Evolutionary conservation across 2,797 vertebrate species (phyloP), one percentile per base, ranked within the genome.

Genomic region (Darevskia nairensis): DNA sequence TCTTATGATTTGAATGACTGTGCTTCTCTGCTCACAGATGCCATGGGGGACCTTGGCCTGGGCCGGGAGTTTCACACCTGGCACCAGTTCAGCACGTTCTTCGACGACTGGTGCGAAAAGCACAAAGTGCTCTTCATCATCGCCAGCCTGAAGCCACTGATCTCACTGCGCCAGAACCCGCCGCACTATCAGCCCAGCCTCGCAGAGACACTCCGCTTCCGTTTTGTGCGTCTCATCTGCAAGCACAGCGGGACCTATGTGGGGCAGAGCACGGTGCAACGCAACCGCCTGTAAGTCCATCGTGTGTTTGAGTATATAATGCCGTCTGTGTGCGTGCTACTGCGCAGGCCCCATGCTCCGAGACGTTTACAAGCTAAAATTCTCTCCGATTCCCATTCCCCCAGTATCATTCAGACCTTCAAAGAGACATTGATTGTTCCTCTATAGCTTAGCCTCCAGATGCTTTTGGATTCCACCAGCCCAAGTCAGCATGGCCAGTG

Each of bases 61-160:
- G 91, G 91, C 59, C 88, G 39, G 76, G 88, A 92, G 69, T 91
- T 92, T 32, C 87, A 89, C 29, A 91, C 88, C 2, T 91, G 91
- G 91, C 89, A 72, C 29, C 88, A 91, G 46, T 91, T 92, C 86
- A 90, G 89, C 80, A 80, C 71, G 50, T 91, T 92, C 61, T 89
- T 92, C 2, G 89, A 91, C 1, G 82, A 91, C 82, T 91, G 89
- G 91, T 92, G 89, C 8, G 88, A 92, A 59, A 74, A 72, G 55
- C 85, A 92, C 69, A 89, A 91, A 41, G 89, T 89, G 59, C 83
- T 92, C 3, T 91, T 92, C 89, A 88, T 92, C 80, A 77, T 92
- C 1, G 84, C 88, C 79, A 92, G 89, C 76, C 84, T 91, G 78
- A 92, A 92, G 86, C 89, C 87, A 2, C 89, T 92, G n/a, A 61